Evolutionary conservation across 2,113 vertebrate genomes (phyloP).

Genomic region (Chionis minor): DNA sequence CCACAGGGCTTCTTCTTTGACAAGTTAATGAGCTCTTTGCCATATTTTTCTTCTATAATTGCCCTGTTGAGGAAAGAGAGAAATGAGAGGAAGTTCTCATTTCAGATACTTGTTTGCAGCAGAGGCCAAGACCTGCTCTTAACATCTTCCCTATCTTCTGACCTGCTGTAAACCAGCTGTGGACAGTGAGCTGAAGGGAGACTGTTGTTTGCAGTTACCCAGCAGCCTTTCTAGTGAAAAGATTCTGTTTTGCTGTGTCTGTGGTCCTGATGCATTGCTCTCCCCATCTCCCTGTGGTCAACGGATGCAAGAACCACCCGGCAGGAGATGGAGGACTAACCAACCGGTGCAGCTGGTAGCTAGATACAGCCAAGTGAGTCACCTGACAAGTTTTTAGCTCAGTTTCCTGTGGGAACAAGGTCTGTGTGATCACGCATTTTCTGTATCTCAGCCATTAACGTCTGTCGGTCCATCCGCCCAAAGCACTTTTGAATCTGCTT

Average conservation of each 20-base stretch:
- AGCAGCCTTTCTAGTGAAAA: background rate
- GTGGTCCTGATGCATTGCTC: fast-evolving
- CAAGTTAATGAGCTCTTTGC: constrained; percentile 90
- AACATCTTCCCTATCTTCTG: background rate
- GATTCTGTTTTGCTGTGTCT: background rate
- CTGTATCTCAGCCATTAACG: fast-evolving
- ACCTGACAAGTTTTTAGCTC: background rate
- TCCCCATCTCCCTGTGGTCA: background rate
- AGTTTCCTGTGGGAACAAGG: background rate
- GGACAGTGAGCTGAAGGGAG: background rate
- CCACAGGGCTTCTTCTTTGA: constrained; percentile 91
- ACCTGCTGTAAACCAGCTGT: background rate
- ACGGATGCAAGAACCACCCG: background rate
- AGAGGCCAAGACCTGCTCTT: background rate
- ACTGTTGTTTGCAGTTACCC: too few species aligned
- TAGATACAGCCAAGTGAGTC: background rate
- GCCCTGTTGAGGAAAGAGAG: constrained; percentile 77
- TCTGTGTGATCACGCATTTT: background rate
- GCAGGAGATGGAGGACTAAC: background rate
- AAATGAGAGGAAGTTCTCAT: background rate
- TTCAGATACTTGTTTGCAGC: background rate
- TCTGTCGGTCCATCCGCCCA: background rate
- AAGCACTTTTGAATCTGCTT: background rate
- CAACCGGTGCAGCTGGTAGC: background rate
- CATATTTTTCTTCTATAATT: constrained; percentile 90